Evolutionary conservation across 2,888 invertebrate genomes (phyloP), one percentile per base, ranked within the genome.

Genomic region (Agrotis exclamationis): DNA sequence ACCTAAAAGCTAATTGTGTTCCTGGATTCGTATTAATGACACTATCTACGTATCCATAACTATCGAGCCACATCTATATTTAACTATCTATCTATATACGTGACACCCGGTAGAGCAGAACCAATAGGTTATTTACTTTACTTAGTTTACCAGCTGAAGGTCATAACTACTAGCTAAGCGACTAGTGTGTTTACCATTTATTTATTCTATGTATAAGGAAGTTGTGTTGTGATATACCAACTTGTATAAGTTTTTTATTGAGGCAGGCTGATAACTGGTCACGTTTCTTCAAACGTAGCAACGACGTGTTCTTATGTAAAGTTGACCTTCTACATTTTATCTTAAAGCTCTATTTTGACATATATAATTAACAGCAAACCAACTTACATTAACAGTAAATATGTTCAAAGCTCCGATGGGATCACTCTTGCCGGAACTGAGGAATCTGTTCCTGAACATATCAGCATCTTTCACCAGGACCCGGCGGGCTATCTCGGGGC

Each of bases 401-500:
- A 95, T 45, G 50, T 90, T 94, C 2, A 90, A 82, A 0, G 77
- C 74, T 0, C 94, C 93, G 1, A 91, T 74, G 0, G 93, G 92
- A 63, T 94, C 95, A 1, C 79, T 82, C 16, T 85, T 84, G 2
- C 94, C 93, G 0, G 93, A 91, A 1, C 85, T 76, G 0, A 90
- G 45, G 64, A 88, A 87, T 18, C 92, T 83, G 74, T 95, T 88
- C 39, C 91, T 82, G 81, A 95, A 95, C 54, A 84, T 58, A 0
- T 90, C 89, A 1, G 87, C 80, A 62, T 95, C 94, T 64, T 91
- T 93, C 2, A 94, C 85, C 14, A 95, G 87, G 2, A 95, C 80
- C 6, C 86, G 85, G 5, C 88, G 86, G 0, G 90, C 91, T 20
- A 94, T 82, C 28, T 92, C 91, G 0, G 93, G 91, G 1, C 82